phyloP scores from a whole-genome alignment of 1,140 invertebrate species.

The Ganaspis sp. region DNA sequence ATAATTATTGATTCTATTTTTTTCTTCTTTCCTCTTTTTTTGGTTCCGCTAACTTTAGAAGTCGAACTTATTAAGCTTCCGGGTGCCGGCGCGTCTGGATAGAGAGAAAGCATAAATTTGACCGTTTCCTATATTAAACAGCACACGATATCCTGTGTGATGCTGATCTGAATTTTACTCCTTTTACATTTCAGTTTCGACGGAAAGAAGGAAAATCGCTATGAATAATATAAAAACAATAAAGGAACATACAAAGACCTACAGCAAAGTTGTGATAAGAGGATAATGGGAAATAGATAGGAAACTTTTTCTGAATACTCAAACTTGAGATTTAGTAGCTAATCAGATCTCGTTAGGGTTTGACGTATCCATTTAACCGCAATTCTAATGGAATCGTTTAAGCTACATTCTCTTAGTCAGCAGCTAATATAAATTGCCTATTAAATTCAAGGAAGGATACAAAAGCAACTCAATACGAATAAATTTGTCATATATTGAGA shows the following conservation, averaged over 20 bases:
- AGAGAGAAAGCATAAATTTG: conserved; percentile 45
- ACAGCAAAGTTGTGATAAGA: background rate
- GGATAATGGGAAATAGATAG: conserved; percentile 10
- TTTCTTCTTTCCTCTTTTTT: background rate
- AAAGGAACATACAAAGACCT: background rate
- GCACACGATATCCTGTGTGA: conserved; percentile 19
- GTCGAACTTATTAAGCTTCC: conserved; percentile 43
- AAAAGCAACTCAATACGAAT: no score
- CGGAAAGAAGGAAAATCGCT: conserved; percentile 1
- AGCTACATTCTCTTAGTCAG: conserved; percentile 53
- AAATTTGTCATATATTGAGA: no score
- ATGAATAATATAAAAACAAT: background rate
- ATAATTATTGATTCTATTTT: background rate
- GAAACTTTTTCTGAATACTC: conserved; percentile 39
- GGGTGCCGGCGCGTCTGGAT: conserved; percentile 44
- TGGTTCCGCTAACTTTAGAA: conserved; percentile 33
- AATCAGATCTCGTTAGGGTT: conserved; percentile 47
- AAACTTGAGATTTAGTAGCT: conserved; percentile 48
- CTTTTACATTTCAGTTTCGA: background rate
- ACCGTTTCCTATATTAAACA: conserved; percentile 34
- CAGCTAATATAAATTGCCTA: conserved; percentile 54
- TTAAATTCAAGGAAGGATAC: no score
- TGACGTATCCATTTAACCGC: conserved; percentile 55
- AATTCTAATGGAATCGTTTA: conserved; percentile 48
- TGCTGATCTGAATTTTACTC: conserved; percentile 17